Base-by-base conservation (phyloP, 1,140 invertebrate species). In the Wiebesia pumilae region DNA sequence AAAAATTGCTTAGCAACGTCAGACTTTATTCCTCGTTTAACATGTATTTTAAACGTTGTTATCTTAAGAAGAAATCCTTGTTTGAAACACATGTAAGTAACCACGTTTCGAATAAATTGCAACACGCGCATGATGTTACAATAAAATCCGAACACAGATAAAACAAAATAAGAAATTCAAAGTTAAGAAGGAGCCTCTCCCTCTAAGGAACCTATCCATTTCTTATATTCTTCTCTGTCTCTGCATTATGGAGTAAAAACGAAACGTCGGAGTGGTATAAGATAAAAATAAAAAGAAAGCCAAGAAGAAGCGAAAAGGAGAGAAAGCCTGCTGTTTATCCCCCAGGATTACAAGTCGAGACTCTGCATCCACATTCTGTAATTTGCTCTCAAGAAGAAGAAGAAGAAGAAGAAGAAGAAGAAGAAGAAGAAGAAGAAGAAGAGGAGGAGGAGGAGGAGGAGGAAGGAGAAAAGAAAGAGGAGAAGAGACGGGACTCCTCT, bases 281-380 rank as follows among this genome's bases (percentile, higher is more conserved):
- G 9, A 62, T 75, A 77, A 83, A 85, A 78, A 58, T 62, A 83
- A 82, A 21, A 67, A 81, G 38, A 38, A 51, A 21, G 83, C 77
- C 83, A 54, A 86, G 35, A 58, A 87, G 77, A 73, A 51, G 78
- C 35, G 84, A 87, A 84, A 89, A 84, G 73, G 62, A 82, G 79
- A 86, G 75, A 83, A 77, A 84, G 58, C 58, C 35, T 62, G 88
- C 88, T 89, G 90, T 91, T 92, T 90, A 91, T 92, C 90, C 85
- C 85, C 81, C 84, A 84, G 90, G 90, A 90, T 91, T 91, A 89
- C 85, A 82, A 87, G 88, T 89, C 89, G 83, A 87, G 88, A 90
- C 89, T 90, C 87, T 88, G 88, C 85, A 88, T 88, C 86, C 90
- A 90, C 89, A 90, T 90, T 90, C 88, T 89, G 89, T 89, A 89